These are phyloP conservation scores for Ptilonorhynchus violaceus DNA, from an alignment of 2,113 vertebrate species.

Conservation along the genomic window DNA sequence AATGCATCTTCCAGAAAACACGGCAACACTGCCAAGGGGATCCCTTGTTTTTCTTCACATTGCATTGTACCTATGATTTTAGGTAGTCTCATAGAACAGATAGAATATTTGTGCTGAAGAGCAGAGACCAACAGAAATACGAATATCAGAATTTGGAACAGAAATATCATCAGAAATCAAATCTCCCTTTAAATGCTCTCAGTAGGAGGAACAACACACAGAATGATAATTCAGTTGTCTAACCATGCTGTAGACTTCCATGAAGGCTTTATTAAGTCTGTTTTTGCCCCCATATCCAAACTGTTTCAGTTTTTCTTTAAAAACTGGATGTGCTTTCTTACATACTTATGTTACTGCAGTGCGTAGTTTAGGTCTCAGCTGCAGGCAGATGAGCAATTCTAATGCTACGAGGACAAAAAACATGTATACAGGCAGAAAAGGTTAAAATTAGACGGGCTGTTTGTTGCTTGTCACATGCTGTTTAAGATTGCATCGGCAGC, in stretches of 20 bases:
- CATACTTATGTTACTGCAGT: not conserved
- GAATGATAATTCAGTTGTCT: not conserved
- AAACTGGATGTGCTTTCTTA: not conserved
- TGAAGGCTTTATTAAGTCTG: not conserved
- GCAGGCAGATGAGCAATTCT: not conserved
- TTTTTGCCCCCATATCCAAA: not conserved
- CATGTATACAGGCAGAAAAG: not conserved
- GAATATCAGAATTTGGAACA: not conserved
- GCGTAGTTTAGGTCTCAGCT: not conserved
- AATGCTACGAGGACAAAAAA: not conserved
- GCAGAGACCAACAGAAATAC: not conserved
- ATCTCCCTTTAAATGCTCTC: not conserved
- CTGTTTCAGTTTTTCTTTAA: not conserved
- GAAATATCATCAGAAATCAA: not conserved
- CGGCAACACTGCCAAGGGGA: not conserved
- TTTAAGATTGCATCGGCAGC: not conserved
- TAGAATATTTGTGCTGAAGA: not conserved
- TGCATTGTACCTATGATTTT: not conserved
- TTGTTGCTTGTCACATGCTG: constrained; percentile 13
- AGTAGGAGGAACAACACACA: not conserved
- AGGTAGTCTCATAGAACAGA: not conserved
- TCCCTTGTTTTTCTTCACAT: not conserved
- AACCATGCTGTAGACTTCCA: not conserved
- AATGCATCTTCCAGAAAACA: not conserved
- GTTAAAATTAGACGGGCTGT: not conserved